Percentiles rank a stretch among this genome's conserved stretches.
Evolutionary conservation across 2,888 invertebrate species (phyloP).

Genomic region (Tetragnatha montana): DNA sequence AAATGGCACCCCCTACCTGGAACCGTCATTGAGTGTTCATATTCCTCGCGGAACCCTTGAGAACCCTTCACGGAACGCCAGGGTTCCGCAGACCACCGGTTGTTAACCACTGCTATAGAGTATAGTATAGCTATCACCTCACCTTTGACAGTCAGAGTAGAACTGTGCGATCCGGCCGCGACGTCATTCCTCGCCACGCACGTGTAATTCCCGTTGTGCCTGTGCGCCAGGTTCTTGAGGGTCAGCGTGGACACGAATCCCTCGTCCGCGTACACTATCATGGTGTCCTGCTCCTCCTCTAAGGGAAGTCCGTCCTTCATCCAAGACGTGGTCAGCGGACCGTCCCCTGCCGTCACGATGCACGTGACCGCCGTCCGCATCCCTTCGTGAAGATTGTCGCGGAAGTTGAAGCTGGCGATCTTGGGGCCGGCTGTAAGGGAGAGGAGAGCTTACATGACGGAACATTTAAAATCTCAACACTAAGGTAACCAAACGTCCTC

Average conservation of each 20-base stretch:
- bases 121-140: neutral
- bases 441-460: too few relatives aligned
- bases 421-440: conserved; percentile 56
- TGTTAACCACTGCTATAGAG: too few relatives aligned
- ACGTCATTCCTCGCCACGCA: conserved; percentile 75
- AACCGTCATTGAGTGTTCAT: too few relatives aligned
- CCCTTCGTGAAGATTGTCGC: conserved; percentile 65
- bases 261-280: conserved; percentile 69
- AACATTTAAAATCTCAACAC: too few relatives aligned
- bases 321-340: conserved; percentile 76
- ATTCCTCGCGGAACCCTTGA: too few relatives aligned
- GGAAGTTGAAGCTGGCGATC: conserved; percentile 65
- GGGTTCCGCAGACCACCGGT: too few relatives aligned
- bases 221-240: conserved; percentile 75
- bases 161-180: conserved; percentile 74
- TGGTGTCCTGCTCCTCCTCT: conserved; percentile 69
- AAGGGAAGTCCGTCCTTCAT: conserved; percentile 75
- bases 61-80: too few relatives aligned
- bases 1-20: too few relatives aligned
- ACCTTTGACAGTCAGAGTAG: conserved; percentile 73
- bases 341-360: conserved; percentile 69
- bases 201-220: conserved; percentile 75
- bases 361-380: conserved; percentile 70
- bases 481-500: too few relatives aligned
- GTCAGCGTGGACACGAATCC: conserved; percentile 74